These are phyloP conservation scores for Perca fluviatilis DNA, from an alignment of 2,113 vertebrate genomes.

Conservation along the genomic window DNA sequence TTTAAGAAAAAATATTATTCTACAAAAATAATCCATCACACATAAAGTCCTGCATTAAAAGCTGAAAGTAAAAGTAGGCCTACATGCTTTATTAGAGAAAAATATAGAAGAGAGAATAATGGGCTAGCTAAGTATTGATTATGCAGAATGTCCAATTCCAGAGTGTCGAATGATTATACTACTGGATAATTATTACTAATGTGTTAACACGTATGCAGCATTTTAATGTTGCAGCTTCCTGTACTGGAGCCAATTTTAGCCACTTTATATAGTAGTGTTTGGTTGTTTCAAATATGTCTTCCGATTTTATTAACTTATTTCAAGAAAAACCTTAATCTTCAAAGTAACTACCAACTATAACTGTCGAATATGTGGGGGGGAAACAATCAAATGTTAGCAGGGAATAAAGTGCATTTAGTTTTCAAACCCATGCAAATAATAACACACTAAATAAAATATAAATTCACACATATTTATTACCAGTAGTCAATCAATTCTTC, in stretches of 20 bases:
- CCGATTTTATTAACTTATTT: not conserved
- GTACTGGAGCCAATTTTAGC: not conserved
- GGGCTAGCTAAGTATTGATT: not conserved
- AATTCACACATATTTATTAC: constrained; percentile 9
- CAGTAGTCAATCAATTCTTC: not conserved
- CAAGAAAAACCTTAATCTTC: not conserved
- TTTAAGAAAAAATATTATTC: not conserved
- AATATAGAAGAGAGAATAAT: not conserved
- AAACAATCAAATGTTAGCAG: too few species aligned
- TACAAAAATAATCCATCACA: not conserved
- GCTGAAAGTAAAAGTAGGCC: too few species aligned
- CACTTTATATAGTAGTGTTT: not conserved
- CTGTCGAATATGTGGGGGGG: not conserved
- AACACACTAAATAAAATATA: not conserved
- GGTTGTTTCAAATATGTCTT: not conserved
- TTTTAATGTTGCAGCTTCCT: not conserved
- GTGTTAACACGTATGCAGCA: not conserved
- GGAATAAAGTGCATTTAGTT: not conserved
- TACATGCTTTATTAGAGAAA: too few species aligned
- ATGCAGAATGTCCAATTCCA: too few species aligned
- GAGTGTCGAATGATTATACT: not conserved
- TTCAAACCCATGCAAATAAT: not conserved
- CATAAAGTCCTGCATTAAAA: not conserved
- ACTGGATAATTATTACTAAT: not conserved
- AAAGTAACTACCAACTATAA: not conserved